phyloP scores from a whole-genome alignment of 37 sponge, comb jelly and placozoan genomes.

The Spongilla lacustris region DNA sequence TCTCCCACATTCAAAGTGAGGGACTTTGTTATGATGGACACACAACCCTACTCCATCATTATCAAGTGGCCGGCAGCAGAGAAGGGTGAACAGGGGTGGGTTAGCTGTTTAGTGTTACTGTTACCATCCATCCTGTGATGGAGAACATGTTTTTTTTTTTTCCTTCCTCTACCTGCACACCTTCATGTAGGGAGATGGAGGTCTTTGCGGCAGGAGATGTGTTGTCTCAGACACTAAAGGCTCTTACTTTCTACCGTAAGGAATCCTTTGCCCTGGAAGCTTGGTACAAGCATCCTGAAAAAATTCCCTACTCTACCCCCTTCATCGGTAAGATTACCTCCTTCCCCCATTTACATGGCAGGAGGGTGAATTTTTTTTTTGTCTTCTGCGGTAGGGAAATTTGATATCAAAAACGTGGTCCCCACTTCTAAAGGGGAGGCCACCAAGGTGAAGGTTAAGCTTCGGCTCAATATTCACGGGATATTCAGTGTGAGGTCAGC shows the following conservation, averaged over 20 bases:
- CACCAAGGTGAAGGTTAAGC: conserved; percentile 94
- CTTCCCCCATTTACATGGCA: too few relatives aligned
- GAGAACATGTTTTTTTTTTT: neutral
- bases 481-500: conserved; percentile 80
- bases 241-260: conserved; percentile 89
- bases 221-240: conserved; percentile 78
- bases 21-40: conserved; percentile 86
- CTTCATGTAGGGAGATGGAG: conserved; percentile 74
- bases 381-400: conserved; percentile 56
- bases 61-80: conserved; percentile 76
- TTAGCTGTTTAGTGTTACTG: neutral
- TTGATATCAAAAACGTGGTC: conserved; percentile 74
- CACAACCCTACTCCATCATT: conserved; percentile 80
- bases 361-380: too few relatives aligned
- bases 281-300: conserved; percentile 42
- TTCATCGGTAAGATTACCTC: conserved; percentile 6
- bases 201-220: conserved; percentile 76
- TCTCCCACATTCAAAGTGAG: conserved; percentile 96
- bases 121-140: neutral
- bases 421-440: conserved; percentile 84
- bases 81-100: conserved; percentile 80
- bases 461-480: conserved; percentile 89
- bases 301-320: neutral
- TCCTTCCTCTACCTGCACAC: neutral
- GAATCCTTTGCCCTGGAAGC: conserved; percentile 76